Evolutionary conservation across 2,888 invertebrate genomes (phyloP).

Genomic region (Andrena trimmerana): DNA sequence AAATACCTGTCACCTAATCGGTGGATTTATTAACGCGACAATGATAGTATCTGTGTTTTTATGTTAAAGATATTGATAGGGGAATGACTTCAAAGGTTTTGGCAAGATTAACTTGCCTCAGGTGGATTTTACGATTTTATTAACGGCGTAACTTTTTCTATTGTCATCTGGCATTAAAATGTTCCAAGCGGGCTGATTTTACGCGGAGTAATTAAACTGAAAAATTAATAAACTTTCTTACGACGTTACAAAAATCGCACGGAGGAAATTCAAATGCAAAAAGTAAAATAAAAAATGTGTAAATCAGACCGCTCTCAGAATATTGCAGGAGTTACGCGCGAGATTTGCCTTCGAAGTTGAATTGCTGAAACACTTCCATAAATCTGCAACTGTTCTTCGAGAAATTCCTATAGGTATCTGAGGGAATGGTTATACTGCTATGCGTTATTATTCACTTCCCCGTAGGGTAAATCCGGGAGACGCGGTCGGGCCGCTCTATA

Average conservation of each 20-base stretch:
- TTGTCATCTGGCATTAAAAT: too few relatives aligned
- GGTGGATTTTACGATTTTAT: neutral
- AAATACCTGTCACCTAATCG: neutral
- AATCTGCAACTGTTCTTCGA: neutral
- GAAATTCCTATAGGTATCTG: neutral
- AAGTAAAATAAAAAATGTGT: too few relatives aligned
- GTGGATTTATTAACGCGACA: neutral
- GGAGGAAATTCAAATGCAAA: too few relatives aligned
- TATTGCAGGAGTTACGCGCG: neutral
- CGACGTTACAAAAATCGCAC: too few relatives aligned
- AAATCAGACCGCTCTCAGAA: too few relatives aligned
- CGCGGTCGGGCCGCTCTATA: too few relatives aligned
- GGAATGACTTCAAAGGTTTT: neutral
- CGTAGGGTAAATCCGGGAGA: neutral
- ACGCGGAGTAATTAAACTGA: neutral
- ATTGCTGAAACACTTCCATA: neutral
- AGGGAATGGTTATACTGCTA: neutral
- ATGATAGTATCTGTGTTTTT: slow-evolving; percentile 12
- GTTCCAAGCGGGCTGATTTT: neutral
- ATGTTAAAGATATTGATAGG: neutral
- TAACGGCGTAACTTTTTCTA: neutral
- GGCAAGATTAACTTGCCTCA: neutral
- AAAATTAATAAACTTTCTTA: too few relatives aligned
- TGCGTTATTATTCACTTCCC: neutral
- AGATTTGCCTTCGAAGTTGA: neutral